Conservation (phyloP, 2,888 invertebrate genomes). For the Crossocerus cetratus region DNA sequence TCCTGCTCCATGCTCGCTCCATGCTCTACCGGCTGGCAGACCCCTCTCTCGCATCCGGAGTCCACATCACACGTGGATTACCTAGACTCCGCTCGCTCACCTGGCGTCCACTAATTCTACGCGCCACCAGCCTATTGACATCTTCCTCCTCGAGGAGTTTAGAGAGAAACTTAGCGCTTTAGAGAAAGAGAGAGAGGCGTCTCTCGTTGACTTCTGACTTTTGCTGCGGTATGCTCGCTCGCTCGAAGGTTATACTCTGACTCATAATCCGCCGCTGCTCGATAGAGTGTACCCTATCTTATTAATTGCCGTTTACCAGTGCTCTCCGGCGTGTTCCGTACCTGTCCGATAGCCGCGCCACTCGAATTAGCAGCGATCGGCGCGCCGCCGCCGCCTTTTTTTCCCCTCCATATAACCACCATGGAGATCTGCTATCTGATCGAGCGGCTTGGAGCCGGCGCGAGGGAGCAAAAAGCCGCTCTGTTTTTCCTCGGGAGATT, state of each 20-base stretch:
- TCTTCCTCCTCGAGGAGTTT: not conserved
- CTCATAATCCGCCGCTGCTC: slow-evolving; percentile 20
- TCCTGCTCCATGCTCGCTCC: not conserved
- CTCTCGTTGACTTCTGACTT: slow-evolving; percentile 35
- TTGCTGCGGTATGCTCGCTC: slow-evolving; percentile 21
- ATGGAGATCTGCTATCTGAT: not conserved
- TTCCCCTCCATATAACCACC: too few relatives aligned
- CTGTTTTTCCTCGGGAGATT: slow-evolving; percentile 24
- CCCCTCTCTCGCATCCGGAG: too few relatives aligned
- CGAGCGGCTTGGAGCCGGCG: not conserved
- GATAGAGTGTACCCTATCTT: not conserved
- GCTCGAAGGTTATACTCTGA: slow-evolving; percentile 35
- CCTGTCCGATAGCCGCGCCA: too few relatives aligned
- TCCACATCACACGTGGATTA: not conserved
- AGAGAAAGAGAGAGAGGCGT: not conserved
- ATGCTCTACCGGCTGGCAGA: not conserved
- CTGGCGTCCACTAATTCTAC: too few relatives aligned
- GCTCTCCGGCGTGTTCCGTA: too few relatives aligned
- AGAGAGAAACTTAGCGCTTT: not conserved
- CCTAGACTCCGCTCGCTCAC: too few relatives aligned
- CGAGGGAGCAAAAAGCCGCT: not conserved
- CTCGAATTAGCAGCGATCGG: too few relatives aligned
- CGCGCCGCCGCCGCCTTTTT: too few relatives aligned
- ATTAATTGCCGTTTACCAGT: too few relatives aligned
- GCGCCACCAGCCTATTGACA: not conserved